Evolutionary conservation across 2,797 vertebrate genomes (phyloP).

Genomic region (Champsocephalus esox): DNA sequence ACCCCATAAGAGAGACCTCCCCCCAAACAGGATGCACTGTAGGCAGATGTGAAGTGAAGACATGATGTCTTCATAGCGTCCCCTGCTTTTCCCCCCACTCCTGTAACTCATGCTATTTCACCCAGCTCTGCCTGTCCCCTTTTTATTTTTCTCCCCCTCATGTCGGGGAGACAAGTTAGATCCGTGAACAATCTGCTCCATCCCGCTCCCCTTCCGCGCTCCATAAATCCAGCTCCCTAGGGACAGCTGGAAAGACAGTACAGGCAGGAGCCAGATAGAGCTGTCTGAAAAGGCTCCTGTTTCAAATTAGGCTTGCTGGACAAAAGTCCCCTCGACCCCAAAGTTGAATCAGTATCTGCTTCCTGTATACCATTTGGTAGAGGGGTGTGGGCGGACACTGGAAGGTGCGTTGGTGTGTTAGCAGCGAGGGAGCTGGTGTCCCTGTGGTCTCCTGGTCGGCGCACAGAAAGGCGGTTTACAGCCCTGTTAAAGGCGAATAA

Average conservation of each 20-base stretch:
- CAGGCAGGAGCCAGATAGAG: constrained; percentile 76
- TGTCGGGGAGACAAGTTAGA: constrained; percentile 67
- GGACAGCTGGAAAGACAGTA: constrained; percentile 65
- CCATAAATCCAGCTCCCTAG: constrained; percentile 83
- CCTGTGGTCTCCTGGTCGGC: constrained; percentile 62
- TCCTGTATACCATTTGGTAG: constrained; percentile 26
- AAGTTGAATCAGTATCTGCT: constrained; percentile 29
- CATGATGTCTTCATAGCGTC: constrained; percentile 84
- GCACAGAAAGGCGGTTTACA: constrained; percentile 69
- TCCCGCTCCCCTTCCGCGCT: constrained; percentile 63
- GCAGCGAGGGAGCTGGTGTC: constrained; percentile 39
- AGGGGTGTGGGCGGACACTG: neutral
- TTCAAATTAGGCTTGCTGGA: constrained; percentile 79
- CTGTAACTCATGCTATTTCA: constrained; percentile 42
- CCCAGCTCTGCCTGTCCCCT: constrained; percentile 31
- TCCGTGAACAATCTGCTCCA: constrained; percentile 82
- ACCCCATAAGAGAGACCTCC: constrained; percentile 46
- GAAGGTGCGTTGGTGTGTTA: neutral
- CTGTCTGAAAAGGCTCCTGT: constrained; percentile 79
- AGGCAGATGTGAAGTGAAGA: constrained; percentile 77
- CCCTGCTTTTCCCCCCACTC: constrained; percentile 15
- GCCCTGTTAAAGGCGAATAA: constrained; percentile 76
- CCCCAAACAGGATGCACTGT: constrained; percentile 58
- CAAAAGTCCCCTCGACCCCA: constrained; percentile 68
- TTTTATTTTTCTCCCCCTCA: constrained; percentile 30